Base-by-base conservation (phyloP, 2,888 invertebrate genomes). In the Polyploca ridens region DNA sequence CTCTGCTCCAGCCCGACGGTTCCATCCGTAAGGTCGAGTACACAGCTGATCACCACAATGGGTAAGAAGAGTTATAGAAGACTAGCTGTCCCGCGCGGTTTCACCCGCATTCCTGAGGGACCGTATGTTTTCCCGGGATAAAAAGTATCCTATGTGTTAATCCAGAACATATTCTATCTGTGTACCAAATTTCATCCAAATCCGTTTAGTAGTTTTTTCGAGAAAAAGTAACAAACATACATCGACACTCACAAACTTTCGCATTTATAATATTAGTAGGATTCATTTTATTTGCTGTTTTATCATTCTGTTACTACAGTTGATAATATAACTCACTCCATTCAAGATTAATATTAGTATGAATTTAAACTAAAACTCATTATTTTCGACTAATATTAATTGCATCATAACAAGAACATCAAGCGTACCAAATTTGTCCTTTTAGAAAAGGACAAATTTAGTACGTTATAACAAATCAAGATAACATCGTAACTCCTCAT, bases 21-120 rank as follows among this genome's bases (percentile, higher is more conserved):
- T 94, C 94, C 70, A 78, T 94, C 69, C 93, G 94, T 70, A 95
- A 88, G 65, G 95, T 95, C 5, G 94, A 95, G 73, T 95, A 95
- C 84, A 92, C 94, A 66, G 94, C 95, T 77, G 95, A 95, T 58
- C 86, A 94, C 62, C 94, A 95, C 79, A 94, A 90, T 66, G 95
- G 95, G 90, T 95, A 91, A 49, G 58, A 58, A 49, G 58, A 58
- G 38, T 38, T 38, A 10, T 38, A 10, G 11, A 38, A 38, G 44
- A n/a, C n/a, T n/a, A n/a, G n/a, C n/a, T n/a, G n/a, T n/a, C n/a
- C n/a, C n/a, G n/a, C n/a, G n/a, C n/a, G n/a, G n/a, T n/a, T n/a
- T n/a, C n/a, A n/a, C n/a, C n/a, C n/a, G n/a, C n/a, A n/a, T n/a
- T n/a, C n/a, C n/a, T n/a, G n/a, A n/a, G n/a, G n/a, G n/a, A n/a